phyloP scores from a whole-genome alignment of 1,140 invertebrate genomes.

The Rhysida immarginata region DNA sequence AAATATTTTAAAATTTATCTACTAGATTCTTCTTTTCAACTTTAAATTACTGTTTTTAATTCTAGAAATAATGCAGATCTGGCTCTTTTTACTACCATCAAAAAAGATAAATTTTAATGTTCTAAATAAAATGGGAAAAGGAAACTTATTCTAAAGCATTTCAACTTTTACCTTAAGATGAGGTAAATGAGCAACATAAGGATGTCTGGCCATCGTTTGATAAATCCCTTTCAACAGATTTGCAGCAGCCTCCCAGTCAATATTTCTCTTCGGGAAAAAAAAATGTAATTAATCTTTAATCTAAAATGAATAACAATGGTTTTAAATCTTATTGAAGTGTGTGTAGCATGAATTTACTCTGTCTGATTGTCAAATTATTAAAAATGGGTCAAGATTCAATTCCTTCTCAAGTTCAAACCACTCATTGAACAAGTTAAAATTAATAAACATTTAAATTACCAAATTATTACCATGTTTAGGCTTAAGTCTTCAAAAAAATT shows the following conservation, averaged over 20 bases:
- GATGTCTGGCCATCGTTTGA: conserved; percentile 77
- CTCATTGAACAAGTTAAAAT: no score
- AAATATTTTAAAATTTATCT: neutral
- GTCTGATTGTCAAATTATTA: no score
- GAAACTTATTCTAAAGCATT: no score
- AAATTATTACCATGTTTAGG: no score
- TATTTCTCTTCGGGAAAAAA: conserved; percentile 48
- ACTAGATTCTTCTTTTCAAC: neutral
- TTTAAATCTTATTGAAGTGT: neutral
- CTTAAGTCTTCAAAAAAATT: no score
- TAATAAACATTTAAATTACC: no score
- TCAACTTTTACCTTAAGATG: conserved; percentile 67
- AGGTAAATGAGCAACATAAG: conserved; percentile 91
- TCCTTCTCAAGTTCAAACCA: no score
- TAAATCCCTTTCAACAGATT: conserved; percentile 86
- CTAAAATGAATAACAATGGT: neutral
- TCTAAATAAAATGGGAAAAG: neutral
- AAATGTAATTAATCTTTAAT: conserved; percentile 1
- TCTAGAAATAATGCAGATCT: neutral
- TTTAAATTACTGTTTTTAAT: neutral
- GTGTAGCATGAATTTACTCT: no score
- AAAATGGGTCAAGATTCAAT: no score
- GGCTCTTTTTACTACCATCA: neutral
- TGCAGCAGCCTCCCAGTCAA: conserved; percentile 91
- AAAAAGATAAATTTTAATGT: neutral